phyloP scores from a whole-genome alignment of 2,113 vertebrate species.

The Chionis minor region DNA sequence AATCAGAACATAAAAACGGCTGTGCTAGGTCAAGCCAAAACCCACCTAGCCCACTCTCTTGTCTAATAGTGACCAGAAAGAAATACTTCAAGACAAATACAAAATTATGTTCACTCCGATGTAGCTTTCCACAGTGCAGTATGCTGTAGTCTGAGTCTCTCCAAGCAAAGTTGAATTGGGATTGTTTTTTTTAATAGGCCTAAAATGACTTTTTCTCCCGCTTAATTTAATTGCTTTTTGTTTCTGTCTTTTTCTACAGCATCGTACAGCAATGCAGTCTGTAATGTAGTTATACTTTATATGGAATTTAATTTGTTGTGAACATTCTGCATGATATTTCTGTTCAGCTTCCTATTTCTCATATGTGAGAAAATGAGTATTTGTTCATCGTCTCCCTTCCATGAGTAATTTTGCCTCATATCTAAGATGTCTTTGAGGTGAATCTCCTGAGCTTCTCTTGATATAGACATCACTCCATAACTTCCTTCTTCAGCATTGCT shows the following conservation, averaged over 20 bases:
- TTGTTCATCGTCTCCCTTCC: neutral
- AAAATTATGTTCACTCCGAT: neutral
- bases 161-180: neutral
- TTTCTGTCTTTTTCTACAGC: neutral
- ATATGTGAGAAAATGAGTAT: neutral
- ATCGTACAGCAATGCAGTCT: neutral
- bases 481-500: rapidly evolving
- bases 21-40: neutral
- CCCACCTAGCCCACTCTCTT: neutral
- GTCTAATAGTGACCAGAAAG: neutral
- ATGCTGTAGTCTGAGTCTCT: neutral
- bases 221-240: neutral
- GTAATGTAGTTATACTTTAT: neutral
- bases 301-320: neutral
- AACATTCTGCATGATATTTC: neutral
- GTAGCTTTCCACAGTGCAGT: neutral
- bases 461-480: neutral
- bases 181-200: neutral
- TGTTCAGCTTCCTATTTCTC: neutral
- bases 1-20: neutral
- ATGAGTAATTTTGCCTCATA: neutral
- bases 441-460: neutral
- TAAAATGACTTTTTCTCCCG: neutral
- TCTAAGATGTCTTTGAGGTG: neutral
- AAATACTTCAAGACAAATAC: neutral